Conservation (phyloP, 1,140 invertebrate species). For the Probaryconus sp. region DNA sequence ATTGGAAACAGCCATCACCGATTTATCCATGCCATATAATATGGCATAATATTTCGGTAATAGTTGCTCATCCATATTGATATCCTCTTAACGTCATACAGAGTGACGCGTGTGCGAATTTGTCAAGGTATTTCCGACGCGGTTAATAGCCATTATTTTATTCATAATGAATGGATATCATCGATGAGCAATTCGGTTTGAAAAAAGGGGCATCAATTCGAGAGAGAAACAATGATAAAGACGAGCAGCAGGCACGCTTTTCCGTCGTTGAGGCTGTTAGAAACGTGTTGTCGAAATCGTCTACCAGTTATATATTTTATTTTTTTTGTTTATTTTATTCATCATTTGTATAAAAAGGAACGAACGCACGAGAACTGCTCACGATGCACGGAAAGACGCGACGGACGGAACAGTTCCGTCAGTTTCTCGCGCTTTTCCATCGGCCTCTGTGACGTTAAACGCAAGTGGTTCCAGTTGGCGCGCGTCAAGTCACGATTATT, state of each 20-base stretch:
- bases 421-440: too few relatives aligned
- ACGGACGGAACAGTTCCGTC: too few relatives aligned
- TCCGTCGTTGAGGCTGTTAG: too few relatives aligned
- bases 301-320: constrained; percentile 1
- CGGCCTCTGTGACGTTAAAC: too few relatives aligned
- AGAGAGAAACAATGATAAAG: constrained; percentile 54
- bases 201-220: constrained; percentile 27
- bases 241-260: constrained; percentile 43
- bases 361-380: constrained; percentile 16
- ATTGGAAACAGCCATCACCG: too few relatives aligned
- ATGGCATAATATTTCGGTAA: too few relatives aligned
- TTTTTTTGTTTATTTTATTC: constrained; percentile 14
- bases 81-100: too few relatives aligned
- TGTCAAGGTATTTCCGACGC: constrained; percentile 27
- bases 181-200: constrained; percentile 43
- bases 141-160: constrained; percentile 43
- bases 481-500: too few relatives aligned
- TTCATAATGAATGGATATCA: constrained; percentile 42
- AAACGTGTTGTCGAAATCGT: too few relatives aligned
- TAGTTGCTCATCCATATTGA: too few relatives aligned
- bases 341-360: constrained; percentile 53
- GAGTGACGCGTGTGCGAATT: background rate
- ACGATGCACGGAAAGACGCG: constrained; percentile 13
- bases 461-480: too few relatives aligned
- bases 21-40: too few relatives aligned